These are phyloP conservation scores for Microvelia longipes DNA, from an alignment of 1,140 invertebrate species.

Conservation along the genomic window DNA sequence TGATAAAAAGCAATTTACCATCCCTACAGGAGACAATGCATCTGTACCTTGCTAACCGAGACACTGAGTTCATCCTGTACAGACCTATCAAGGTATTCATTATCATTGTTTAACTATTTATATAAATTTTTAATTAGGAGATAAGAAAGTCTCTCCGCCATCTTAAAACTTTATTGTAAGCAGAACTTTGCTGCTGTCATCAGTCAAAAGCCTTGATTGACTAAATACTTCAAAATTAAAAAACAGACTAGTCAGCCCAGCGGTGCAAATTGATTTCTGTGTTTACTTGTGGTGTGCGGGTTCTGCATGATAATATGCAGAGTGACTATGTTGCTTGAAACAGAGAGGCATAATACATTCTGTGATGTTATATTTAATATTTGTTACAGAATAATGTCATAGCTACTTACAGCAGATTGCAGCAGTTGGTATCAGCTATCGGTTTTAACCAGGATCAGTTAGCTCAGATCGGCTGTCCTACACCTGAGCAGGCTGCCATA, in stretches of 20 bases:
- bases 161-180: not conserved
- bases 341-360: no score
- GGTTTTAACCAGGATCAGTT: conserved; percentile 66
- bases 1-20: conserved; percentile 64
- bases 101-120: not conserved
- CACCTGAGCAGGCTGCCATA: conserved; percentile 81
- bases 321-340: no score
- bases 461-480: conserved; percentile 69
- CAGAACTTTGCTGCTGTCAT: not conserved
- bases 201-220: not conserved
- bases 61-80: conserved; percentile 91
- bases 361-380: no score
- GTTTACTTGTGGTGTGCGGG: not conserved
- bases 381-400: conserved; percentile 68
- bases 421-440: conserved; percentile 51
- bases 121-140: not conserved
- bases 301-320: no score
- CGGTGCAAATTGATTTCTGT: not conserved
- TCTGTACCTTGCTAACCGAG: conserved; percentile 86
- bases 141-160: not conserved
- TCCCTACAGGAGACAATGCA: conserved; percentile 75
- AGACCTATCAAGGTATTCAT: conserved; percentile 64
- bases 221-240: not conserved
- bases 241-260: not conserved
- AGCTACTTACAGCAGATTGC: conserved; percentile 65